A percentile compares a stretch with the other conserved stretches of the same genome.
Evolutionary conservation across 2,113 vertebrate species (phyloP).

Genomic region (Tinamus guttatus): DNA sequence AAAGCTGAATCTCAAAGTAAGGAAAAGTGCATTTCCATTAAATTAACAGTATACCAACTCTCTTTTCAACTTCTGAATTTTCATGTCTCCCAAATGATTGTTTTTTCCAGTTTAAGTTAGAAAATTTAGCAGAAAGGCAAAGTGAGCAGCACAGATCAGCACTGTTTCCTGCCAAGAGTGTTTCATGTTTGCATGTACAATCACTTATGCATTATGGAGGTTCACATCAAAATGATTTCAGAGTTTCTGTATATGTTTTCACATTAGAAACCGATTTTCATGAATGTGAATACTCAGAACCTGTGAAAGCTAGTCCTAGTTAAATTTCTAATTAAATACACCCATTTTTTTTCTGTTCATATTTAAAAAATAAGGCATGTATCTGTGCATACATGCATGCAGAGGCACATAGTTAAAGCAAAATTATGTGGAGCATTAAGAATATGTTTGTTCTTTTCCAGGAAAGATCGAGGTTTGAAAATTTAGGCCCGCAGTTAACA

Average conservation of each 20-base stretch:
- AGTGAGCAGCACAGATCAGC: neutral
- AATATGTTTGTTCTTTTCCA: constrained; percentile 73
- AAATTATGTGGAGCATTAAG: neutral
- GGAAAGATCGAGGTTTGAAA: constrained; percentile 96
- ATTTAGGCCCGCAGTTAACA: constrained; percentile 88
- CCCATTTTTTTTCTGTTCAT: constrained; percentile 27
- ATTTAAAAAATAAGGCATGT: constrained; percentile 14
- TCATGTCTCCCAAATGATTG: constrained; percentile 46
- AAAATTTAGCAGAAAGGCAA: constrained; percentile 48
- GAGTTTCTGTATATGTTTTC: constrained; percentile 61
- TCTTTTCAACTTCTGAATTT: constrained; percentile 47
- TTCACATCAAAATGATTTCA: constrained; percentile 59
- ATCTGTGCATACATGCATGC: neutral
- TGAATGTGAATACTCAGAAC: constrained; percentile 45
- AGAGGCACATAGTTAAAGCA: neutral
- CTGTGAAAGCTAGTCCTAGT: constrained; percentile 20
- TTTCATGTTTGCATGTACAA: constrained; percentile 57
- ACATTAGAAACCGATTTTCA: constrained; percentile 67
- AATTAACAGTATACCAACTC: constrained; percentile 45
- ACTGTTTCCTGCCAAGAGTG: constrained; percentile 30
- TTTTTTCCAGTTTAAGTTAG: constrained; percentile 57
- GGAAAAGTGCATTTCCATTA: constrained; percentile 6
- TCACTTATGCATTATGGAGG: constrained; percentile 31
- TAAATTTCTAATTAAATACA: constrained; percentile 46
- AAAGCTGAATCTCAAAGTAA: constrained; percentile 30